Evolutionary conservation across 2,888 invertebrate genomes (phyloP), one percentile per base, ranked within the genome.

Genomic region (Phoronis australis): DNA sequence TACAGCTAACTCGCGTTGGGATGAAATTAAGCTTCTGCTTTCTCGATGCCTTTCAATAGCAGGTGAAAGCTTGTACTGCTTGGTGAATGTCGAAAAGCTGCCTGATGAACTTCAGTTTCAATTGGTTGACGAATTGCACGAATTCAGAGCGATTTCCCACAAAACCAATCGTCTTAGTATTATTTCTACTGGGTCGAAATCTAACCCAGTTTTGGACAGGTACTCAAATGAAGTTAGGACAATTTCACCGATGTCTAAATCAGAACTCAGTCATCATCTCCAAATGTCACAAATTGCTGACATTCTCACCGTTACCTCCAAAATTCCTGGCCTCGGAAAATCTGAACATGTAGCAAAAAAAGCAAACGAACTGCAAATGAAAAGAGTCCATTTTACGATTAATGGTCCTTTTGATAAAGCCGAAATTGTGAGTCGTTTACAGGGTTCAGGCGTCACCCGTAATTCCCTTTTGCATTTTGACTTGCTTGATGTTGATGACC

Each of bases 31-130:
- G 6, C 43, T 63, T 5, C 37, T 63, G 4, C 18, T 65, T 1
- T 39, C 45, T 9, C 25, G 62, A 23, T 62, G 31, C 31, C 9
- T 31, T 9, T 31, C 31, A 12, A 9, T 31, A 12, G 31, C 9
- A 31, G 15, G 31, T 12, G 9, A 9, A 31, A 12, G 9, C 15
- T 43, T 62, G 3, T 64, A 50, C 31, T 60, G 60, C 38, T 46
- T 64, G n/a, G 60, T 55, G 18, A 54, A 59, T 49, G 54, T 61
- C 9, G 62, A 64, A 48, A 31, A 52, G 6, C 48, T 62, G 2
- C 31, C 58, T 18, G 55, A 48, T 50, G 60, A 60, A 40, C 23
- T 58, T 3, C 61, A 61, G 40, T 58, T 57, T 26, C 45, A 41
- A 23, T 48, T 64, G 41, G 59, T 60, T 3, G 57, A 59, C 23